Percentiles rank a stretch among this genome's conserved stretches.
phyloP scores from a whole-genome alignment of 2,888 invertebrate genomes.

The Apodemia mormo region DNA sequence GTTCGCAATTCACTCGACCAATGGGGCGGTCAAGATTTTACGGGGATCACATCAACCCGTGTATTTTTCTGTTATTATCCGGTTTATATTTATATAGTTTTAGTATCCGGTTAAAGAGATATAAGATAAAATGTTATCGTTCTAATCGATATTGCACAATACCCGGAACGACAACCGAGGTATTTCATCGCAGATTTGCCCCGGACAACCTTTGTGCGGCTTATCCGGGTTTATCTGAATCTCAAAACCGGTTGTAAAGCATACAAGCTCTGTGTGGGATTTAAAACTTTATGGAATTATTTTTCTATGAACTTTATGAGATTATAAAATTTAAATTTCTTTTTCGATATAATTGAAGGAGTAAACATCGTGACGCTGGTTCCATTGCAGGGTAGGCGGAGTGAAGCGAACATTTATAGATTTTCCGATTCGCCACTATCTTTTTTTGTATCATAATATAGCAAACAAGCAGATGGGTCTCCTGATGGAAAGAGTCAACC shows the following conservation, averaged over 20 bases:
- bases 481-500: no score
- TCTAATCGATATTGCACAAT: slow-evolving; percentile 18
- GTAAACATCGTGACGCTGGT: no score
- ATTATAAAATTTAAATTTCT: neutral
- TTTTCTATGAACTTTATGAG: neutral
- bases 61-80: no score
- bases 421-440: no score
- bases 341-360: neutral
- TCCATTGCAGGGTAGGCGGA: no score
- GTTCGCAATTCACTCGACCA: no score
- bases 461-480: no score
- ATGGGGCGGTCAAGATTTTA: no score
- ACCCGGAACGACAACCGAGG: slow-evolving; percentile 29
- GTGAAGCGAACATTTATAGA: no score
- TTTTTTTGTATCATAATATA: no score
- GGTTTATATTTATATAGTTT: no score
- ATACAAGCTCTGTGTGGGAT: neutral
- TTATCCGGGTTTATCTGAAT: slow-evolving; percentile 42
- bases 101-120: neutral
- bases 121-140: neutral
- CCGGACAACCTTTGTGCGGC: slow-evolving; percentile 31
- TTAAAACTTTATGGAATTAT: slow-evolving; percentile 4
- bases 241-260: slow-evolving; percentile 23
- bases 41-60: no score
- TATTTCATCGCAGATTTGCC: slow-evolving; percentile 14